Evolutionary conservation across 2,888 invertebrate genomes (phyloP), one percentile per base, ranked within the genome.

Genomic region (Strigamia maritima): DNA sequence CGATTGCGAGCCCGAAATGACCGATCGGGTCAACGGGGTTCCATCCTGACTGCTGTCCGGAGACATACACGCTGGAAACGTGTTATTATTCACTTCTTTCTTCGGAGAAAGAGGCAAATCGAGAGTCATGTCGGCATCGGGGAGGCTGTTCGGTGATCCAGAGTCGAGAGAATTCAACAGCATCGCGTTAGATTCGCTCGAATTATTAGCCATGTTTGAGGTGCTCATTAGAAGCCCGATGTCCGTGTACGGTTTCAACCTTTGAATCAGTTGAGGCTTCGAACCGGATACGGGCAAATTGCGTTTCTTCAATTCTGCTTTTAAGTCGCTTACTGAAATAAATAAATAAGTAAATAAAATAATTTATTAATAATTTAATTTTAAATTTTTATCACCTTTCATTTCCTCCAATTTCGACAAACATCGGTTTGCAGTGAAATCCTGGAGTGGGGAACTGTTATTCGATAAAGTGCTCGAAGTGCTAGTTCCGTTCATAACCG

Each of bases 231-330:
- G 49, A 14, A 79, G 44, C 12, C 80, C 79, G 22, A 81, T 82
- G 77, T 87, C 87, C 31, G 86, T 84, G 83, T 85, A 87, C 6
- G 87, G 93, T 82, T 93, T 93, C 79, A 98, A 88, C 65, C 98
- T 90, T 85, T 98, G 97, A 80, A 98, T 93, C 65, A 98, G 88
- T 85, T 97, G 95, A 10, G 97, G 95, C 85, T 98, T 98, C 0
- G 97, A 93, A 0, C 98, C 98, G 14, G 97, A 97, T 0, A 98
- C 98, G 6, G 97, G 95, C 80, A 98, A 88, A 86, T 93, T 97
- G 76, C 98, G 90, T 80, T 94, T 92, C 86, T 97, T 98, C 83
- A 97, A 90, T 86, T 98, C 97, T 80, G 93, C 93, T 86, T 97
- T 96, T 82, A 98, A 89, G 85, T 98, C 97, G 81, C 94, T 95